A percentile compares a stretch with the other conserved stretches of the same genome.
Conservation (phyloP, 2,888 invertebrate species). For the Drosophila affinis region DNA sequence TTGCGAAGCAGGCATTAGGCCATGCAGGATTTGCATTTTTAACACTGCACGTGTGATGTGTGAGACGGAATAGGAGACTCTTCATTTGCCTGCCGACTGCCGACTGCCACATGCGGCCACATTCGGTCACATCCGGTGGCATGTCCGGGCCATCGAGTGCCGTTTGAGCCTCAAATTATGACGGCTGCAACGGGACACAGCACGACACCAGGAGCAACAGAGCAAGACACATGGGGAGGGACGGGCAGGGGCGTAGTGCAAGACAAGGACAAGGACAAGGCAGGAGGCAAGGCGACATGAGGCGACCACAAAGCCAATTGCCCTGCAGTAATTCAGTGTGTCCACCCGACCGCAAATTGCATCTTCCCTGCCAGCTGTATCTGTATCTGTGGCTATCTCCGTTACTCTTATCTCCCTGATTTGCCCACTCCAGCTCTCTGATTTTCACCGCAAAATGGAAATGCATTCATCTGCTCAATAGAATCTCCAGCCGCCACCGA, state of each 20-base stretch:
- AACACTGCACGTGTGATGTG: conserved; percentile 41
- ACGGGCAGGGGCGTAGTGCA: background rate
- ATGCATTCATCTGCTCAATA: conserved; percentile 30
- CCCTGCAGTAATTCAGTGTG: conserved; percentile 15
- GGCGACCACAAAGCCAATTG: conserved; percentile 28
- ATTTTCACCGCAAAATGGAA: conserved; percentile 9
- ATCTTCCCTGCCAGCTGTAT: background rate
- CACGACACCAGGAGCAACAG: too few species aligned
- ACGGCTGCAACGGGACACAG: conserved; percentile 16
- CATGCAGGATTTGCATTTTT: conserved; percentile 70
- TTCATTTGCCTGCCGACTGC: conserved; percentile 35
- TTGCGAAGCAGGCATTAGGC: conserved; percentile 56
- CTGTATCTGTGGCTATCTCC: background rate
- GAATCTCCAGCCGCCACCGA: conserved; percentile 2
- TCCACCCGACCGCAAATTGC: conserved; percentile 28
- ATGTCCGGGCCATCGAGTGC: conserved; percentile 10
- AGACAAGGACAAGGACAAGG: background rate
- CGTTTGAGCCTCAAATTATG: conserved; percentile 64
- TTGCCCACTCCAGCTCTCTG: background rate
- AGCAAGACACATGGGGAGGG: too few species aligned
- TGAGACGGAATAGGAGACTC: conserved; percentile 7
- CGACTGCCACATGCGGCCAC: background rate
- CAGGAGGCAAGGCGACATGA: conserved; percentile 4
- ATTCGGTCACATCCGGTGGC: conserved; percentile 53
- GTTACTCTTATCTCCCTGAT: too few species aligned